Evolutionary conservation across 2,888 invertebrate genomes (phyloP).

Genomic region (Epiperipatus broadwayi): DNA sequence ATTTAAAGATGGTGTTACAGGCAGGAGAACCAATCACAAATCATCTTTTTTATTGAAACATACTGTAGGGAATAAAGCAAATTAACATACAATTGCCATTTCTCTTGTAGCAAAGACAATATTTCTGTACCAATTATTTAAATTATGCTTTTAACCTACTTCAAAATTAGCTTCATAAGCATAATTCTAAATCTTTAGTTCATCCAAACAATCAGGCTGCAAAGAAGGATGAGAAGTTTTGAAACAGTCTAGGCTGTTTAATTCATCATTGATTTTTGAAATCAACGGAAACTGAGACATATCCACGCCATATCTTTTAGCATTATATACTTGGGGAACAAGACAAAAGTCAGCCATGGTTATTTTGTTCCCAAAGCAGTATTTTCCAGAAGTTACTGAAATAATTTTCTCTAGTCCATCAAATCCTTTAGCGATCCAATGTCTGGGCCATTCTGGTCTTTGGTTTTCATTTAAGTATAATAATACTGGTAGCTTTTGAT

Average conservation of each 20-base stretch:
- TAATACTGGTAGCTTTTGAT: slow-evolving; percentile 75
- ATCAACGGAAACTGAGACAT: slow-evolving; percentile 73
- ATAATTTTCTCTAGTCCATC: too few relatives aligned
- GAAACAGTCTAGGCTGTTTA: slow-evolving; percentile 73
- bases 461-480: slow-evolving; percentile 47
- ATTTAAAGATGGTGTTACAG: too few relatives aligned
- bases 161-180: too few relatives aligned
- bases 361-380: slow-evolving; percentile 78
- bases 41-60: too few relatives aligned
- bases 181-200: too few relatives aligned
- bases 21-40: too few relatives aligned
- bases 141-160: too few relatives aligned
- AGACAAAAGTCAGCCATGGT: slow-evolving; percentile 85
- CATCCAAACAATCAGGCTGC: slow-evolving; percentile 78
- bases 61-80: too few relatives aligned
- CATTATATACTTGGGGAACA: slow-evolving; percentile 87
- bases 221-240: slow-evolving; percentile 70
- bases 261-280: slow-evolving; percentile 58
- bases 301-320: slow-evolving; percentile 73
- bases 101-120: too few relatives aligned
- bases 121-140: too few relatives aligned
- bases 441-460: slow-evolving; percentile 76
- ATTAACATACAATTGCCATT: too few relatives aligned
- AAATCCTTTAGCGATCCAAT: slow-evolving; percentile 77
- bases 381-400: slow-evolving; percentile 32